A percentile compares a stretch with the other conserved stretches of the same genome.
These are phyloP conservation scores for Hemicordylus capensis DNA, from an alignment of 2,113 vertebrate genomes.

Conservation along the genomic window DNA sequence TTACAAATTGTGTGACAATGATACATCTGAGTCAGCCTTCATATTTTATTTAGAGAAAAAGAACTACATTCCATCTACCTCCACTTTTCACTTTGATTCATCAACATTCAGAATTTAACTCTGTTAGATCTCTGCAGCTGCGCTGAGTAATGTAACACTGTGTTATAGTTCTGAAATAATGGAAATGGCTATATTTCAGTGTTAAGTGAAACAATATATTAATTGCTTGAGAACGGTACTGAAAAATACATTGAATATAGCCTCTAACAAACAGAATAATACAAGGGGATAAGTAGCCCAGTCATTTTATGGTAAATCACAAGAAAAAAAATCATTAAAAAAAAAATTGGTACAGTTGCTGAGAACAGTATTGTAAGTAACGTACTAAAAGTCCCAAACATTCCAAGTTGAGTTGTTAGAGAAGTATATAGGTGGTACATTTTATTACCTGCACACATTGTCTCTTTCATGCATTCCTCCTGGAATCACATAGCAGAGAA, in stretches of 20 bases:
- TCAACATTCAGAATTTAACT: neutral
- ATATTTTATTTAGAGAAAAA: neutral
- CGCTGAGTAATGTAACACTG: neutral
- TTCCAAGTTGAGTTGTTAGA: too few species aligned
- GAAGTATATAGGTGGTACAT: too few species aligned
- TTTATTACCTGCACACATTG: too few species aligned
- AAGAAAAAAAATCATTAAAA: too few species aligned
- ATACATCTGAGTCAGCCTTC: neutral
- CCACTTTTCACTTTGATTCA: neutral
- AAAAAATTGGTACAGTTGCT: too few species aligned
- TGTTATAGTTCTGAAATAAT: neutral
- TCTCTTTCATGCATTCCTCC: too few species aligned
- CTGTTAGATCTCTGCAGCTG: neutral
- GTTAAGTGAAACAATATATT: neutral
- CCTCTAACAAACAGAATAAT: neutral
- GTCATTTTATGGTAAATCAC: too few species aligned
- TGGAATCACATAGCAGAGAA: too few species aligned
- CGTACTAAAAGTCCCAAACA: too few species aligned
- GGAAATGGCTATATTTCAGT: neutral
- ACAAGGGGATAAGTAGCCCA: neutral
- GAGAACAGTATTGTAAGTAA: too few species aligned
- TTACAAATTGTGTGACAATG: neutral
- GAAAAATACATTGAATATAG: neutral
- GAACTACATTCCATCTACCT: neutral
- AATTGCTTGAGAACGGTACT: too few species aligned